Conservation (phyloP, 2,888 invertebrate species). For the Cephus runcator region DNA sequence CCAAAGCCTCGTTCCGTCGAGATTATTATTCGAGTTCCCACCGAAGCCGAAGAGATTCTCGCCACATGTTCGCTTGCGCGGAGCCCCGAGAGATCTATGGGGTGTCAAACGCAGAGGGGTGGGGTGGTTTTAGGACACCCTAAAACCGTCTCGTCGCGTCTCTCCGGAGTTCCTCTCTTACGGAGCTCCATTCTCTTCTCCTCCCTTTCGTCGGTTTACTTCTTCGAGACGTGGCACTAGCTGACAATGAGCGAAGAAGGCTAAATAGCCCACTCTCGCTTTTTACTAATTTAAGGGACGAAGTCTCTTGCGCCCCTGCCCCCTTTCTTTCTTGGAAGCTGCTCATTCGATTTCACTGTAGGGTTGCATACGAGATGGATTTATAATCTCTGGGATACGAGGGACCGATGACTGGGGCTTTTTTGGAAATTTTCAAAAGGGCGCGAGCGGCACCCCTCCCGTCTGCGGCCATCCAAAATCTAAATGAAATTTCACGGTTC, state of each 20-base stretch:
- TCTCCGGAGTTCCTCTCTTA: background rate
- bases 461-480: background rate
- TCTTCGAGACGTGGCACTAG: no score
- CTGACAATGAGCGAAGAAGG: no score
- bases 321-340: no score
- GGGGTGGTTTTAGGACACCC: background rate
- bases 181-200: background rate
- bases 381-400: no score
- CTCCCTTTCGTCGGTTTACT: no score
- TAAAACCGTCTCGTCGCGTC: background rate
- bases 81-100: constrained; percentile 22
- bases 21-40: constrained; percentile 1
- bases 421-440: background rate
- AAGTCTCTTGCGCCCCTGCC: no score
- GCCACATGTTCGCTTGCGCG: background rate
- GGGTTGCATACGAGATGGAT: no score
- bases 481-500: constrained; percentile 30
- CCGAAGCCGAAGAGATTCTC: background rate
- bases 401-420: no score
- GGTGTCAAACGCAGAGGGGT: constrained; percentile 31
- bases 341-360: no score
- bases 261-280: no score
- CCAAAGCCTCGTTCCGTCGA: no score
- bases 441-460: background rate
- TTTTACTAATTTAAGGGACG: no score